Base-by-base conservation (phyloP, 2,888 invertebrate genomes). In the Melanophora roralis region DNA sequence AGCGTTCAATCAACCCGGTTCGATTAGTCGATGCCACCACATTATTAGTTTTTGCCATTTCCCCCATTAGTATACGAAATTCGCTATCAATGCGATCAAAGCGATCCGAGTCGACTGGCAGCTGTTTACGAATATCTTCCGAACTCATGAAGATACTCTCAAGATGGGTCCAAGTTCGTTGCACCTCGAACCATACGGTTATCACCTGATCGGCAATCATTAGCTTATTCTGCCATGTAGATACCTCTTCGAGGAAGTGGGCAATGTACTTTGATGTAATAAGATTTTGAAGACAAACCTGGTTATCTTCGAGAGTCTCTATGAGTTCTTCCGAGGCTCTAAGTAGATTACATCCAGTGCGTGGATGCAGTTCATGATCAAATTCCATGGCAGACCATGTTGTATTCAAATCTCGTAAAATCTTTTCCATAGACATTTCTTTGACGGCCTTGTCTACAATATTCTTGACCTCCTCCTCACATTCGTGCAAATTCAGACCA, bases 81-180 rank as follows among this genome's bases (percentile, higher is more conserved):
- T 97, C 96, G 11, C 92, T 91, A 89, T 98, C 98, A 83, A 98
- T 96, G 83, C 93, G 93, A 90, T 97, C 96, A 90, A 98, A 98
- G 87, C 98, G 92, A 67, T 94, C 94, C 0, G 98, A 97, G 90
- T 98, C 98, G 82, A 96, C 95, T 2, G 98, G 98, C 67, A 98
- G 91, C 89, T 98, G 98, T 86, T 95, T 95, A 76, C 98, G 92
- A 84, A 98, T 98, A 89, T 98, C 98, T 89, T 98, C 98, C 0
- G 98, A 98, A 83, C 97, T 98, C 94, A 98, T 98, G 89, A 98
- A 98, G 88, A 98, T 98, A 85, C 97, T 97, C 91, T 98, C 98
- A 80, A 98, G 92, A 90, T 98, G 97, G 85, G 96, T 96, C 98
- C 98, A 98, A 23, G 98, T 98, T 72, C 98, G 92, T 91, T 98